Evolutionary conservation across 2,113 vertebrate genomes (phyloP).

Genomic region (Nettapus auritus): DNA sequence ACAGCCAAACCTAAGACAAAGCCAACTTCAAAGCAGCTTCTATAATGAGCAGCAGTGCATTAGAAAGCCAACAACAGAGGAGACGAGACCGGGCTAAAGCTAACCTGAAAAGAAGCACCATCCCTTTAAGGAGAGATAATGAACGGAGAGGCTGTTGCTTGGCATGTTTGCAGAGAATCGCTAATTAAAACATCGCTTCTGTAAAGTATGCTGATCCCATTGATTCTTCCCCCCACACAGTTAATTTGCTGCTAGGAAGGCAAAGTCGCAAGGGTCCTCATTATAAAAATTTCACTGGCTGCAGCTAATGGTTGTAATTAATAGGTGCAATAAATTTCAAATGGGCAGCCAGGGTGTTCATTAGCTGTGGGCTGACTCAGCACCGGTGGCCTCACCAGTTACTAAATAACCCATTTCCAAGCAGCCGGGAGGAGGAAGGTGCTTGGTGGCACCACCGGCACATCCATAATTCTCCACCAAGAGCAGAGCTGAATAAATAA

Average conservation of each 20-base stretch:
- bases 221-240: slow-evolving; percentile 43
- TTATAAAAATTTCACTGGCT: slow-evolving; percentile 73
- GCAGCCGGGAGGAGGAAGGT: background rate
- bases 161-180: slow-evolving; percentile 65
- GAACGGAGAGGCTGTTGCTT: slow-evolving; percentile 60
- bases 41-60: slow-evolving; percentile 25
- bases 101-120: slow-evolving; percentile 30
- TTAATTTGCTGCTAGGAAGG: slow-evolving; percentile 70
- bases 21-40: slow-evolving; percentile 30
- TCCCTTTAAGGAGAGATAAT: slow-evolving; percentile 71
- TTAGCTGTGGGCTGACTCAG: slow-evolving; percentile 78
- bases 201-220: slow-evolving; percentile 64
- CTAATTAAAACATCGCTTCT: slow-evolving; percentile 76
- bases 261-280: slow-evolving; percentile 69
- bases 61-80: slow-evolving; percentile 8
- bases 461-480: background rate
- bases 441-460: background rate
- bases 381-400: slow-evolving; percentile 69
- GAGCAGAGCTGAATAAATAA: background rate
- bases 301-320: slow-evolving; percentile 75
- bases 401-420: slow-evolving; percentile 77
- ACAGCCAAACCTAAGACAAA: background rate
- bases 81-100: background rate
- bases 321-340: slow-evolving; percentile 76
- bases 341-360: slow-evolving; percentile 76